phyloP scores from a whole-genome alignment of 2,888 invertebrate genomes.

The Lucinisca nassula region DNA sequence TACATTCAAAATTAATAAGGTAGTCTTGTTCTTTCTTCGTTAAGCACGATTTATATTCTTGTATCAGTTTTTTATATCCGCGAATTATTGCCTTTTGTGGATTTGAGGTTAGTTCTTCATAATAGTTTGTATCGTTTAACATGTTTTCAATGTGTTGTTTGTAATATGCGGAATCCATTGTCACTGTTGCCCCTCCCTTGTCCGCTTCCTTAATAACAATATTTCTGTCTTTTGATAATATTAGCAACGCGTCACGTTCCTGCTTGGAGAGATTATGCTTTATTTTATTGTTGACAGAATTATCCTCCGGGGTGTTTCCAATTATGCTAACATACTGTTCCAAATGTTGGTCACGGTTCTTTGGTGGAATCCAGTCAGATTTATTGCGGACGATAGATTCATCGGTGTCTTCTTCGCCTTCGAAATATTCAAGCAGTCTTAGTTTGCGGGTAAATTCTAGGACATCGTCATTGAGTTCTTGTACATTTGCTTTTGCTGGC shows the following conservation, averaged over 20 bases:
- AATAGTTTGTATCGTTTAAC: neutral
- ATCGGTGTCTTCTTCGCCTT: neutral
- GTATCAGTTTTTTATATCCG: neutral
- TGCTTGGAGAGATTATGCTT: neutral
- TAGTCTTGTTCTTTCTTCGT: neutral
- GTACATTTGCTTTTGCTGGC: neutral
- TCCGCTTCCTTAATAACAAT: slow-evolving; percentile 27
- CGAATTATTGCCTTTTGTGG: neutral
- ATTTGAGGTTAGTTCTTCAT: neutral
- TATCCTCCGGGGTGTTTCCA: neutral
- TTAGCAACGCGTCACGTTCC: neutral
- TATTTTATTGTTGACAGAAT: neutral
- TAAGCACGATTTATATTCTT: neutral
- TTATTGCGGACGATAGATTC: neutral
- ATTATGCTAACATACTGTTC: neutral
- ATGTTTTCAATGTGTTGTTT: neutral
- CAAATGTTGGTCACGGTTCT: neutral
- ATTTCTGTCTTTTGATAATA: neutral
- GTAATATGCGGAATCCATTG: slow-evolving; percentile 10
- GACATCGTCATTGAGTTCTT: slow-evolving; percentile 5
- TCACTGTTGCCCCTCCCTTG: slow-evolving; percentile 4
- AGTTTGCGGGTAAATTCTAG: neutral
- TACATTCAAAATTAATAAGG: neutral
- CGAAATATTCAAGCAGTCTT: neutral
- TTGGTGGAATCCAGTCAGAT: neutral